Conservation (phyloP, 2,113 vertebrate species). For the Craseonycteris thonglongyai region DNA sequence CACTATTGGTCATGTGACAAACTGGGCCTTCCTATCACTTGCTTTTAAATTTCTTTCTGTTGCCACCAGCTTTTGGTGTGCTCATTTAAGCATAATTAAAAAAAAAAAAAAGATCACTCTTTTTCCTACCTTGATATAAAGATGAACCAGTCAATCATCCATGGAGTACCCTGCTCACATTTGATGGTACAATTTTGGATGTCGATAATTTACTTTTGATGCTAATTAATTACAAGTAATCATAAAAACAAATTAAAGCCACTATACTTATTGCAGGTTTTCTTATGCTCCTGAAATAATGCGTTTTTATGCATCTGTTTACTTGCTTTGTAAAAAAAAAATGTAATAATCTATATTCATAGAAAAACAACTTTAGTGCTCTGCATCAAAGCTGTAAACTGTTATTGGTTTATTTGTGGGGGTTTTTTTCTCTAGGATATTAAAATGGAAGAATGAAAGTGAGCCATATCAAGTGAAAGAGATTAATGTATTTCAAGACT, state of each 20-base stretch:
- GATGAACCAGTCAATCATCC: conserved; percentile 64
- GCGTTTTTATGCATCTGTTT: conserved; percentile 81
- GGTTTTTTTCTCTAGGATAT: neutral
- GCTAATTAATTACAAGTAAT: conserved; percentile 83
- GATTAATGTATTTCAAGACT: conserved; percentile 30
- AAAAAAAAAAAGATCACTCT: conserved; percentile 44
- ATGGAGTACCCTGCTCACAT: conserved; percentile 49
- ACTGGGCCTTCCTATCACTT: conserved; percentile 38
- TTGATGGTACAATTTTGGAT: conserved; percentile 60
- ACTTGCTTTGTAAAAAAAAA: conserved; percentile 74
- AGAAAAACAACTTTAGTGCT: conserved; percentile 68
- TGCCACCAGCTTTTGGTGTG: conserved; percentile 47
- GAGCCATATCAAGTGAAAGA: conserved; percentile 29
- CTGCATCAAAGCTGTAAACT: conserved; percentile 52
- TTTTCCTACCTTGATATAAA: conserved; percentile 64
- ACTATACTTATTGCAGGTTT: conserved; percentile 73
- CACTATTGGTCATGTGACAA: conserved; percentile 45
- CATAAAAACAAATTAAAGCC: conserved; percentile 81
- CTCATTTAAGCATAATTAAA: conserved; percentile 48
- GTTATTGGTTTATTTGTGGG: conserved; percentile 29
- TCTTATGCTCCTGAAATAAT: conserved; percentile 76
- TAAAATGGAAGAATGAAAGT: conserved; percentile 51
- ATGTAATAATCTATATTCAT: conserved; percentile 76
- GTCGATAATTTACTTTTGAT: conserved; percentile 80
- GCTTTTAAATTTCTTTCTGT: conserved; percentile 20